Percentiles rank a stretch among this genome's conserved stretches.
phyloP scores from a whole-genome alignment of 2,888 invertebrate species.

The Onchidella celtica region DNA sequence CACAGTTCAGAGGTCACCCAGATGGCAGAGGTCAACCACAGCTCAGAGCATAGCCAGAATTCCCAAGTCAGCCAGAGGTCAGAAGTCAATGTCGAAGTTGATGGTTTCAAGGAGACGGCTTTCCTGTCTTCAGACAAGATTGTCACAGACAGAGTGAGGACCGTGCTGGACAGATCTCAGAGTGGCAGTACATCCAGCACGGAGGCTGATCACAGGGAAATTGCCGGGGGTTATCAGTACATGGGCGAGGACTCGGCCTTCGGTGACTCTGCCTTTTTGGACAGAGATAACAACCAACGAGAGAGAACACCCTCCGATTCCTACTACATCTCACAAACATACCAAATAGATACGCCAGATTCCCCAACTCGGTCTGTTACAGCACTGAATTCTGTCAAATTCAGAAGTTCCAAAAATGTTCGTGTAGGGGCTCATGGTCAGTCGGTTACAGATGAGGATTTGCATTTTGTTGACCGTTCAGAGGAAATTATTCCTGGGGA shows the following conservation, averaged over 20 bases:
- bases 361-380: conserved; percentile 15
- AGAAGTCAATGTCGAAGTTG: conserved; percentile 40
- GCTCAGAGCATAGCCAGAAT: no score
- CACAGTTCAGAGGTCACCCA: no score
- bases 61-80: no score
- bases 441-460: background rate
- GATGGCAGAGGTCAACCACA: background rate
- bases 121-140: conserved; percentile 7
- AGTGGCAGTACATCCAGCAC: conserved; percentile 10
- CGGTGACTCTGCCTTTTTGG: background rate
- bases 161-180: conserved; percentile 29
- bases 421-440: background rate
- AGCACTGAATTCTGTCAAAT: conserved; percentile 21
- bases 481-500: conserved; percentile 29
- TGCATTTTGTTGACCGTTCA: conserved; percentile 22
- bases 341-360: conserved; percentile 22
- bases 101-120: conserved; percentile 31
- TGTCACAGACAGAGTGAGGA: conserved; percentile 22
- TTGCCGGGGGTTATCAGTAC: background rate
- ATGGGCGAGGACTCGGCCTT: conserved; percentile 1
- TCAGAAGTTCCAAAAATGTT: conserved; percentile 38
- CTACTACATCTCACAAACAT: conserved; percentile 42
- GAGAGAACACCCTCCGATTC: conserved; percentile 28
- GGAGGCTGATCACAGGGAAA: conserved; percentile 8
- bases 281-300: background rate